Evolutionary conservation across 2,888 invertebrate species (phyloP).

Genomic region (Tanaodytes sp.): DNA sequence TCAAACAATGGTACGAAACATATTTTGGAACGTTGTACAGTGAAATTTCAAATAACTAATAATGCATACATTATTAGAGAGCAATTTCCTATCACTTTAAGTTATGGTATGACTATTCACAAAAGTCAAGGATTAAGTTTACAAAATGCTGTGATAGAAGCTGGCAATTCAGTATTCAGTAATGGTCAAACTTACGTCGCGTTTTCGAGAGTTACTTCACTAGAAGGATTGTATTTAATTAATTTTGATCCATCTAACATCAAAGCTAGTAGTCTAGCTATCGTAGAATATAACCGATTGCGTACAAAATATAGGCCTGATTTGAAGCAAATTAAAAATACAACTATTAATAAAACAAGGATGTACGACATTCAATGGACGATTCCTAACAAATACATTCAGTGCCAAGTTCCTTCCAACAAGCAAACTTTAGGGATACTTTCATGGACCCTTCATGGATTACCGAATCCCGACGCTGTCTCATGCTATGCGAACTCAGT

Average conservation of each 20-base stretch:
- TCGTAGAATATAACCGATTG: slow-evolving; percentile 5
- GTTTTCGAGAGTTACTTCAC: neutral
- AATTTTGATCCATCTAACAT: neutral
- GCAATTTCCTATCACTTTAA: neutral
- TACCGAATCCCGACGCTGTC: neutral
- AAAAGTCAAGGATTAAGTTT: neutral
- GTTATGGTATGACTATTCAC: neutral
- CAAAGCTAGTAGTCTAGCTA: slow-evolving; percentile 30
- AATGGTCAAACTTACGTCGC: neutral
- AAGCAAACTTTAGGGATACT: too few relatives aligned
- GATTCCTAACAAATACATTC: slow-evolving; percentile 7
- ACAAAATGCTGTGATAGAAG: neutral
- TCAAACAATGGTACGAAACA: neutral
- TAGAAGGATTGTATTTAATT: neutral
- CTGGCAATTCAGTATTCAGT: neutral
- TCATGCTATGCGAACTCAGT: slow-evolving; percentile 4
- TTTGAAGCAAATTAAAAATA: slow-evolving; percentile 56
- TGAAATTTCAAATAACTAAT: neutral
- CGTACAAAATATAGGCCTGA: slow-evolving; percentile 8
- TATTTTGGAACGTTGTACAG: neutral
- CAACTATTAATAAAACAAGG: slow-evolving; percentile 43
- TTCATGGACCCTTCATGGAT: neutral
- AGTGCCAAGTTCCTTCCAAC: slow-evolving; percentile 17
- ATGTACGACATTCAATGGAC: slow-evolving; percentile 11
- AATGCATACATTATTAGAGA: neutral